Percentiles rank a stretch among this genome's conserved stretches.
These are phyloP conservation scores for Phragmatobia fuliginosa DNA, from an alignment of 2,888 invertebrate genomes.

Conservation along the genomic window DNA sequence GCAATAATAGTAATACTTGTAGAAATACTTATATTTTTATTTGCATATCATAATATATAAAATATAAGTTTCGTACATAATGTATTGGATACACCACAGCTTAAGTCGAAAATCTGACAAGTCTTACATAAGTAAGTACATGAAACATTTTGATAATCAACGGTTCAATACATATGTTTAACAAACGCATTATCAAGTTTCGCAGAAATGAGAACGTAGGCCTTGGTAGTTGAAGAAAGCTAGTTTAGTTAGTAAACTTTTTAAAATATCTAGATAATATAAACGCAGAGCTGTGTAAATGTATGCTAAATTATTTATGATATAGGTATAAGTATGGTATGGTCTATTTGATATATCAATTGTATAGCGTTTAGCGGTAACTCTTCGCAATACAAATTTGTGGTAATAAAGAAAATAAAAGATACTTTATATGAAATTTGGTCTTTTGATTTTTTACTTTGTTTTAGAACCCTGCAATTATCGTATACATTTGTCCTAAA, in stretches of 20 bases:
- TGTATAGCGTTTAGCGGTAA: slow-evolving; percentile 62
- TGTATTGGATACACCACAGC: not conserved
- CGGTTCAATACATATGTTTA: slow-evolving; percentile 6
- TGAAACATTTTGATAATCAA: slow-evolving; percentile 2
- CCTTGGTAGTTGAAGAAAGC: slow-evolving; percentile 53
- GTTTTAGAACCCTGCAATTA: not conserved
- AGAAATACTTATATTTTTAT: not conserved
- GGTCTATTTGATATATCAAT: slow-evolving; percentile 64
- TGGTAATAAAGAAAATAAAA: slow-evolving; percentile 74
- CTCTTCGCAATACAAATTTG: slow-evolving; percentile 60
- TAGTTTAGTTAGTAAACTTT: slow-evolving; percentile 47
- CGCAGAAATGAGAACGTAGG: slow-evolving; percentile 37
- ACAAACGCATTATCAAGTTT: slow-evolving; percentile 43
- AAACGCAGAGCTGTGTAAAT: slow-evolving; percentile 72
- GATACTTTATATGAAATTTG: slow-evolving; percentile 63
- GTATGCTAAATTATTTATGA: slow-evolving; percentile 81
- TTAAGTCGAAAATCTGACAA: slow-evolving; percentile 10
- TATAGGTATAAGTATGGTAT: slow-evolving; percentile 66
- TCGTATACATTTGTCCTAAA: not conserved
- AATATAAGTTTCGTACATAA: not conserved
- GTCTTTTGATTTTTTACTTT: slow-evolving; percentile 33
- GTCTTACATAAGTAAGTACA: slow-evolving; percentile 21
- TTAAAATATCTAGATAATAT: slow-evolving; percentile 49
- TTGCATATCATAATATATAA: not conserved
- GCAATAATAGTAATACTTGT: not conserved